Evolutionary conservation across 2,888 invertebrate species (phyloP).

Genomic region (Salticus scenicus): DNA sequence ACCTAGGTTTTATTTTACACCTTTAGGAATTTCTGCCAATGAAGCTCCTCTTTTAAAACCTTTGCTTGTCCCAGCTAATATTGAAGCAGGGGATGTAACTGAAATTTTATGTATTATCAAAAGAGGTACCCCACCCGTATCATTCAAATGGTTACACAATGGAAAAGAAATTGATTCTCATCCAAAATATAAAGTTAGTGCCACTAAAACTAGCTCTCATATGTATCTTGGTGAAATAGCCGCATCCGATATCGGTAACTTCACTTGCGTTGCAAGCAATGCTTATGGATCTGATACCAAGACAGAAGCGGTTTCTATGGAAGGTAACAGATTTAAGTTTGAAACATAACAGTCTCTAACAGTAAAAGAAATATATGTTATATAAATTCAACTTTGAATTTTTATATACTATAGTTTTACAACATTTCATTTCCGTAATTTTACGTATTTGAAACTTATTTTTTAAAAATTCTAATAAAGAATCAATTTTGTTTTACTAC

Average conservation of each 20-base stretch:
- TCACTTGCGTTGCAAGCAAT: conserved; percentile 52
- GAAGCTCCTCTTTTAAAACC: conserved; percentile 49
- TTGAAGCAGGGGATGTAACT: conserved; percentile 39
- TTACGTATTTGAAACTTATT: too few relatives aligned
- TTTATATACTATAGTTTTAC: too few relatives aligned
- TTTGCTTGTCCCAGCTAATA: conserved; percentile 34
- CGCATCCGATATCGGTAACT: conserved; percentile 54
- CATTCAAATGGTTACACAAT: conserved; percentile 47
- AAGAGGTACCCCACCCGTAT: conserved; percentile 44
- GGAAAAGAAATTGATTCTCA: conserved; percentile 21
- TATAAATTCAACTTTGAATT: too few relatives aligned
- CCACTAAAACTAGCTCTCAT: conserved; percentile 37
- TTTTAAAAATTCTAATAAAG: too few relatives aligned
- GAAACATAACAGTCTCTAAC: too few relatives aligned
- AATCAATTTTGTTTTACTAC: too few relatives aligned
- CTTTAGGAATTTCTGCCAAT: conserved; percentile 14
- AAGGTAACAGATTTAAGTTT: too few relatives aligned
- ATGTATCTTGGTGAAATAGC: conserved; percentile 36
- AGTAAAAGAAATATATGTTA: too few relatives aligned
- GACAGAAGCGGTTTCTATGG: conserved; percentile 38
- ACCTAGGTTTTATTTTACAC: too few relatives aligned
- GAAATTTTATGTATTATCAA: conserved; percentile 55
- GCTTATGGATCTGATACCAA: conserved; percentile 33
- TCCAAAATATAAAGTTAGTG: conserved; percentile 33
- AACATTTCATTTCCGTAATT: too few relatives aligned